Conservation (phyloP, 1,140 invertebrate species). For the Aphelinus certus region DNA sequence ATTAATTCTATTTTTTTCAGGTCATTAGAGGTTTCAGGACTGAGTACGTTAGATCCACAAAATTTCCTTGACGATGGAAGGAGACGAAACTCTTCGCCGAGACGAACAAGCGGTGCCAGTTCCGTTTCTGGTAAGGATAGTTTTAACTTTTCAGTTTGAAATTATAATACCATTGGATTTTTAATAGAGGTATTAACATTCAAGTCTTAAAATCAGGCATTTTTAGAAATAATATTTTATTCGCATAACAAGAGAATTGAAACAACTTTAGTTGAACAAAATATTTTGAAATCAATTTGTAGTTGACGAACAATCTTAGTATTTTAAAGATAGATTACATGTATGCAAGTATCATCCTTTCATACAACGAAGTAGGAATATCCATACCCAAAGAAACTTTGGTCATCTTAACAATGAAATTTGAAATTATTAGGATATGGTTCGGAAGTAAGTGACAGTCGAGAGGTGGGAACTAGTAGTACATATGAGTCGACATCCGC, state of each 20-base stretch:
- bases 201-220: too few species aligned
- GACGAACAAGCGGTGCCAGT: slow-evolving; percentile 73
- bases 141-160: slow-evolving; percentile 5
- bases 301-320: too few species aligned
- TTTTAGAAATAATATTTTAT: too few species aligned
- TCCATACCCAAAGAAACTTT: too few species aligned
- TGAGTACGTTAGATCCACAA: slow-evolving; percentile 52
- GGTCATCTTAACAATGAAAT: too few species aligned
- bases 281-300: too few species aligned
- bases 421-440: slow-evolving; percentile 69
- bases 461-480: slow-evolving; percentile 66
- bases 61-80: slow-evolving; percentile 63
- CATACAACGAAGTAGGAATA: too few species aligned
- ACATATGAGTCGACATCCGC: slow-evolving; percentile 57
- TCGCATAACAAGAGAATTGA: too few species aligned
- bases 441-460: slow-evolving; percentile 78
- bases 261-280: too few species aligned
- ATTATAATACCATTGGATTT: neutral
- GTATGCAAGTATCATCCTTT: too few species aligned
- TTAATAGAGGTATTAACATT: too few species aligned
- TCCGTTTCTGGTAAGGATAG: slow-evolving; percentile 72
- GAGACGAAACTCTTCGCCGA: slow-evolving; percentile 61
- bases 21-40: slow-evolving; percentile 60
- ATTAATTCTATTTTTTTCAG: slow-evolving; percentile 43
- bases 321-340: too few species aligned